Conservation (phyloP, 2,888 invertebrate species). For the Teinopalpus imperialis region DNA sequence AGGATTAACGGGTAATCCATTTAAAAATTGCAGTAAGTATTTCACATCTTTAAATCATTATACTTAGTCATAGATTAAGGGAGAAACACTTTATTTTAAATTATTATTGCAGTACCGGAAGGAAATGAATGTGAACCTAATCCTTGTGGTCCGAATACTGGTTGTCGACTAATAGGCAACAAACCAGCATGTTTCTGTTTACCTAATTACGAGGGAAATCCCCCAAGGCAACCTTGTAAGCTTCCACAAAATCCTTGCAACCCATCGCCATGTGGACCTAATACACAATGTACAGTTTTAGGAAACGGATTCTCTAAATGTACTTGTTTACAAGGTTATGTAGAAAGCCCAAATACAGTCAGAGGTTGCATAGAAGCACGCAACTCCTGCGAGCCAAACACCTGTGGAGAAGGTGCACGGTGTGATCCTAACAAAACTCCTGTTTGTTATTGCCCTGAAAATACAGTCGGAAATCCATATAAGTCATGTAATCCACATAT, state of each 20-base stretch:
- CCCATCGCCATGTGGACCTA: conserved; percentile 93
- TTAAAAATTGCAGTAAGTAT: conserved; percentile 93
- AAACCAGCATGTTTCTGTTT: conserved; percentile 93
- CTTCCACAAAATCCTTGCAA: conserved; percentile 90
- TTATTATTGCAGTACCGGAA: conserved; percentile 93
- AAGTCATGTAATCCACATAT: conserved; percentile 84
- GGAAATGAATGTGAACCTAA: conserved; percentile 92
- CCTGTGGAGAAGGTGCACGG: conserved; percentile 89
- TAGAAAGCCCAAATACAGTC: conserved; percentile 94
- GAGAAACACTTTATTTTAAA: not conserved
- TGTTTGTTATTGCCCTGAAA: conserved; percentile 93
- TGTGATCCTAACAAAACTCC: conserved; percentile 91
- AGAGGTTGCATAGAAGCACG: conserved; percentile 90
- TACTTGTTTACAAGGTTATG: conserved; percentile 90
- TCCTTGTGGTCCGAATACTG: conserved; percentile 92
- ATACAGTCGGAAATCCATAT: conserved; percentile 91
- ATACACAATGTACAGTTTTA: conserved; percentile 90
- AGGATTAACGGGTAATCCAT: conserved; percentile 95
- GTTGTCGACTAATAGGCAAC: conserved; percentile 88
- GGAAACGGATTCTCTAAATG: conserved; percentile 93
- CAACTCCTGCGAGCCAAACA: conserved; percentile 92
- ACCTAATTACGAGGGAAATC: conserved; percentile 93
- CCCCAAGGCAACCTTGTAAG: conserved; percentile 87
- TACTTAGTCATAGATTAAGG: no score
- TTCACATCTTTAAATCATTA: no score